Evolutionary conservation across 2,113 vertebrate species (phyloP).

Genomic region (Menidia beryllina): DNA sequence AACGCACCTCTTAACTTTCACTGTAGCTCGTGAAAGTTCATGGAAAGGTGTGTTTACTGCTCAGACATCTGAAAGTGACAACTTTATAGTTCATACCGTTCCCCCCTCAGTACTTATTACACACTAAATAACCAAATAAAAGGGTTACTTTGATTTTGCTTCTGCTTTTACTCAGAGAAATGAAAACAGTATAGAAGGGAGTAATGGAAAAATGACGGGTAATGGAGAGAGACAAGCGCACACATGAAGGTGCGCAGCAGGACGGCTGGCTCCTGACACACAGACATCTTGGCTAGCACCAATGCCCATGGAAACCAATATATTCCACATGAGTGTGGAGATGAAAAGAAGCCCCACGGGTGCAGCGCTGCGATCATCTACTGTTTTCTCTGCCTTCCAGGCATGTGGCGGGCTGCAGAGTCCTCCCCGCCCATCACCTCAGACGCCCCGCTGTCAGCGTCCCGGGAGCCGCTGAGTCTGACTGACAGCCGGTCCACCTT

Average conservation of each 20-base stretch:
- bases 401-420: slow-evolving; percentile 43
- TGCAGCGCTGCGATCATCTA: slow-evolving; percentile 42
- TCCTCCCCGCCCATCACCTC: slow-evolving; percentile 6
- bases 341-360: slow-evolving; percentile 55
- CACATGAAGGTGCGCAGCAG: slow-evolving; percentile 14
- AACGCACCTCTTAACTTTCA: no score
- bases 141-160: slow-evolving; percentile 9
- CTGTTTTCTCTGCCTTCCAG: slow-evolving; percentile 43
- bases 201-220: slow-evolving; percentile 46
- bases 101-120: no score
- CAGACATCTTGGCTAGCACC: slow-evolving; percentile 14
- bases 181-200: neutral
- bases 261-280: slow-evolving; percentile 30
- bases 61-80: no score
- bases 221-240: slow-evolving; percentile 15
- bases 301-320: slow-evolving; percentile 58
- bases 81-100: no score
- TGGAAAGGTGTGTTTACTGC: no score
- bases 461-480: slow-evolving; percentile 43
- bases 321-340: slow-evolving; percentile 48
- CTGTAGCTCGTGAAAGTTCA: no score
- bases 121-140: neutral
- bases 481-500: slow-evolving; percentile 48
- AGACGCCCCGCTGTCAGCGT: slow-evolving; percentile 17
- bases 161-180: neutral